Evolutionary conservation across 92 coral and sea anemone genomes (phyloP).

Genomic region (Metridium senile): DNA sequence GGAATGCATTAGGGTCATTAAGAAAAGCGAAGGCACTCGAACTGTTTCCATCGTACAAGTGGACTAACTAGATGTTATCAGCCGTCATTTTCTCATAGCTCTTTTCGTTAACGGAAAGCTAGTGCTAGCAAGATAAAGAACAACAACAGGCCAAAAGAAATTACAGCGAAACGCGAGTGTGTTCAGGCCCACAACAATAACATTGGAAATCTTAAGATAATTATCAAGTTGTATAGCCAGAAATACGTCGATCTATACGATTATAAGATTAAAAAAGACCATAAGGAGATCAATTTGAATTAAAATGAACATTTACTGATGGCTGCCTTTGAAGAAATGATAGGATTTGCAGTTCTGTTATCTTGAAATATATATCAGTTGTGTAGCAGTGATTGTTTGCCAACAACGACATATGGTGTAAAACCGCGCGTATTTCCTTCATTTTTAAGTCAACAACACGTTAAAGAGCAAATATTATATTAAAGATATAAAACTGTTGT

Average conservation of each 20-base stretch:
- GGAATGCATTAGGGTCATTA: slow-evolving; percentile 5
- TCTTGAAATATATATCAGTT: slow-evolving; percentile 16
- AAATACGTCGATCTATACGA: neutral
- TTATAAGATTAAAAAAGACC: neutral
- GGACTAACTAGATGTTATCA: neutral
- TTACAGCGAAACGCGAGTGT: neutral
- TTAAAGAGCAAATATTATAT: neutral
- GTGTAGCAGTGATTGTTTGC: slow-evolving; percentile 21
- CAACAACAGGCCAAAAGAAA: neutral
- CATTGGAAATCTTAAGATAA: neutral
- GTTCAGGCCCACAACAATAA: neutral
- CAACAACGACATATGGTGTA: slow-evolving; percentile 19
- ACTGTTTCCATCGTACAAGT: neutral
- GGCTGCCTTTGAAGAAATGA: neutral
- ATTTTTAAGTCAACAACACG: neutral
- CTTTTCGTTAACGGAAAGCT: slow-evolving; percentile 3
- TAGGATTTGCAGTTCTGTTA: slow-evolving; percentile 14
- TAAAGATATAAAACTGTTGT: neutral
- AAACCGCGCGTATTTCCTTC: neutral
- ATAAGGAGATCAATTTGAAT: neutral
- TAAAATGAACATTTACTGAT: neutral
- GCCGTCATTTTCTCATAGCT: neutral
- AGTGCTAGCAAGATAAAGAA: neutral
- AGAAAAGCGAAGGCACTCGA: slow-evolving; percentile 9
- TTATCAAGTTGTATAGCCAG: neutral